A percentile compares a stretch with the other conserved stretches of the same genome.
Conservation (phyloP, 2,888 invertebrate species). For the Balanococcus diminutus region DNA sequence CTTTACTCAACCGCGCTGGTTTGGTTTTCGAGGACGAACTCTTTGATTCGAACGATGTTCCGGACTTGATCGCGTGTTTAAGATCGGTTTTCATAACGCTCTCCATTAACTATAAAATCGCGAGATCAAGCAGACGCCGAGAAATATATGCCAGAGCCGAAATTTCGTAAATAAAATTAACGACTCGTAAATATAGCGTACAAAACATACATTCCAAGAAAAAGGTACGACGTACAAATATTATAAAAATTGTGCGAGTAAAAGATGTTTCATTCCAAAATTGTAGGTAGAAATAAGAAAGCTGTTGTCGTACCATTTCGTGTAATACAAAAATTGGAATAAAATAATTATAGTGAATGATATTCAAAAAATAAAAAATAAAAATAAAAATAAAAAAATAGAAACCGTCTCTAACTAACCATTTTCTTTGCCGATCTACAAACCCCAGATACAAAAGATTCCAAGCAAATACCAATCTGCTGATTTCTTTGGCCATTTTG, state of each 20-base stretch:
- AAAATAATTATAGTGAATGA: not conserved
- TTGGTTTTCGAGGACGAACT: slow-evolving; percentile 24
- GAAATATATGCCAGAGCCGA: too few relatives aligned
- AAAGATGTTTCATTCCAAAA: not conserved
- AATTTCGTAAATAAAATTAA: not conserved
- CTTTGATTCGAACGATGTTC: slow-evolving; percentile 16
- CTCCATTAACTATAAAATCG: slow-evolving; percentile 53
- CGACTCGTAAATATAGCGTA: not conserved
- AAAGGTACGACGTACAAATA: not conserved
- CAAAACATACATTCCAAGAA: not conserved
- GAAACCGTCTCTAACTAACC: not conserved
- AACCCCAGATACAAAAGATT: not conserved
- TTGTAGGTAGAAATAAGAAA: not conserved
- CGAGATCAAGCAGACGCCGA: slow-evolving; percentile 16
- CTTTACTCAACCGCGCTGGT: slow-evolving; percentile 19
- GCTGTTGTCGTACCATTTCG: not conserved
- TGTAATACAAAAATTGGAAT: not conserved
- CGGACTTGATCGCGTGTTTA: slow-evolving; percentile 52
- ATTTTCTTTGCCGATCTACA: not conserved
- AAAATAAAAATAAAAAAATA: not conserved
- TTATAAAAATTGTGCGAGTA: not conserved
- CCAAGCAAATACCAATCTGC: not conserved
- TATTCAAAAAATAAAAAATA: not conserved
- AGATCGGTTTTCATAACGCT: slow-evolving; percentile 53
- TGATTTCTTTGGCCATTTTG: too few relatives aligned